Evolutionary conservation across 2,113 vertebrate genomes (phyloP), one percentile per base, ranked within the genome.

Genomic region (Sinocyclocheilus grahami): DNA sequence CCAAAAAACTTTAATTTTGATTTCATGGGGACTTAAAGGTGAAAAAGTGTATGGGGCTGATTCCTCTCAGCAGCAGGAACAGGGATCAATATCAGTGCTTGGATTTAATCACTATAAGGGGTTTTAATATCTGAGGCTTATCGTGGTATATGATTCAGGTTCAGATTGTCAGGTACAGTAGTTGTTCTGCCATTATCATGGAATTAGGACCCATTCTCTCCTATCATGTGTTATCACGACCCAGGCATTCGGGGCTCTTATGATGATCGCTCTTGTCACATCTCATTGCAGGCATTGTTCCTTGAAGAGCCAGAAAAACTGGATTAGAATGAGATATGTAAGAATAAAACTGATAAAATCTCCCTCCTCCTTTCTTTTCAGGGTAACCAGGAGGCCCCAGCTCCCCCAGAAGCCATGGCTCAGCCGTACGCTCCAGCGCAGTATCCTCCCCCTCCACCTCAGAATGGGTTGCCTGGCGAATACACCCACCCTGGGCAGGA

Each of bases 361-460:
- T 84, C 12, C 42, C 55, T 78, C 60, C 46, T 48, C 62, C 74
- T 87, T 16, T 85, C 46, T 80, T 2, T 90, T 37, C 89, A 98
- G 97, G 96, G 97, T 93, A 97, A 95, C 93, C 97, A 98, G 95
- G 97, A 97, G 94, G 95, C 96, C 95, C 95, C 97, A 93, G 96
- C 97, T 86, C 93, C 91, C 88, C 96, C 97, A 89, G 97, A 98
- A 94, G 95, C 96, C 27, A 97, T 98, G 97, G 96, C 97, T 88
- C 97, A 98, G 92, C 96, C 97, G 88, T 97, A 96, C 85, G 95
- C 97, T 88, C 94, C 96, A 0, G 93, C 96, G 91, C 97, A 97
- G 94, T 97, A 97, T 89, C 96, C 96, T 0, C 95, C 96, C 0
- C 96, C 96, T 0, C 97, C 97, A 22, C 97, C 97, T 77, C 97